Percentiles rank a stretch among this genome's conserved stretches.
Conservation (phyloP, 2,888 invertebrate genomes). For the Sympetrum striolatum region DNA sequence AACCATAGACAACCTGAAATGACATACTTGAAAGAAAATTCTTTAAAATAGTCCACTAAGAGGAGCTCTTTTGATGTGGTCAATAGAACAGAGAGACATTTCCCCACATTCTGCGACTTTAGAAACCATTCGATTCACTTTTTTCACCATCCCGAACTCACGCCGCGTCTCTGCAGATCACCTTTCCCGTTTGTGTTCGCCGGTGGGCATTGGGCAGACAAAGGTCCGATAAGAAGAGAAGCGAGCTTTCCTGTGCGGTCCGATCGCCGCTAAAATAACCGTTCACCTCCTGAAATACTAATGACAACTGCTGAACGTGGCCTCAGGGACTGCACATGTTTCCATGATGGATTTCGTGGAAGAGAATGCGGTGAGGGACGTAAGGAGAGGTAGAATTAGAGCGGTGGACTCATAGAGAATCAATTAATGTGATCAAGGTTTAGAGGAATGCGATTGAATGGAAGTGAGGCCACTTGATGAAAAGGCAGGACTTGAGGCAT, state of each 20-base stretch:
- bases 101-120: neutral
- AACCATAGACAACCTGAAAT: too few relatives aligned
- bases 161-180: too few relatives aligned
- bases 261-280: constrained; percentile 10
- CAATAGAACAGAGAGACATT: too few relatives aligned
- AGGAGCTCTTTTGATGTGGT: too few relatives aligned
- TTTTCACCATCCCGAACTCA: neutral
- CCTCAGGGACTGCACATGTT: neutral
- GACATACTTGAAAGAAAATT: too few relatives aligned
- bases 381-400: neutral
- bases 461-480: too few relatives aligned
- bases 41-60: too few relatives aligned
- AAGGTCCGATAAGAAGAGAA: neutral
- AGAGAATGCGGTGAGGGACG: neutral
- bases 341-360: neutral
- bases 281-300: constrained; percentile 18
- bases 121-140: neutral
- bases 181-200: too few relatives aligned
- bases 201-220: neutral
- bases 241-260: neutral
- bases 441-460: neutral
- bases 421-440: neutral
- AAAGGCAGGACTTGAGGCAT: neutral
- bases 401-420: neutral
- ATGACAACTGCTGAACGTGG: constrained; percentile 18